Conservation (phyloP, 2,888 invertebrate genomes). For the Meghimatium bilineatum region DNA sequence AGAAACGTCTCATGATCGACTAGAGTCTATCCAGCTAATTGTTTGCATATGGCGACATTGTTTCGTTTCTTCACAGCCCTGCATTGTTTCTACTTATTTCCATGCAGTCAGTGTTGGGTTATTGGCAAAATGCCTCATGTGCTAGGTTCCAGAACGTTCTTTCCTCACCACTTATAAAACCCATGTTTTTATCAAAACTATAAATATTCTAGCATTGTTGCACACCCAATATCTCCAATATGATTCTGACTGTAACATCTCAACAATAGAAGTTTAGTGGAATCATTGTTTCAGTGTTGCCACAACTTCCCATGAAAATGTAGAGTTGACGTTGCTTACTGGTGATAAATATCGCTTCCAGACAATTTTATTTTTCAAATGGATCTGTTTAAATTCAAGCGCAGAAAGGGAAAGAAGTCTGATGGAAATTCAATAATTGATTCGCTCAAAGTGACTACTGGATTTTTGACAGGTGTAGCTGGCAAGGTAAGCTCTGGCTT, state of each 20-base stretch:
- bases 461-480: conserved; percentile 41
- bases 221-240: neutral
- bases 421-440: conserved; percentile 26
- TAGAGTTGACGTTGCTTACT: neutral
- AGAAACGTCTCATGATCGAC: too few species aligned
- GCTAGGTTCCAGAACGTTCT: too few species aligned
- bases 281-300: neutral
- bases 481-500: conserved; percentile 38
- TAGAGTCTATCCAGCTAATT: too few species aligned
- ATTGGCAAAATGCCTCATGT: too few species aligned
- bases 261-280: neutral
- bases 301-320: neutral
- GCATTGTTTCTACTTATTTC: neutral
- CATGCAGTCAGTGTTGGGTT: too few species aligned
- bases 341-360: neutral
- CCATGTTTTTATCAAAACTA: too few species aligned
- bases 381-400: conserved; percentile 30
- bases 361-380: neutral
- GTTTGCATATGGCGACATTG: too few species aligned
- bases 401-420: conserved; percentile 33
- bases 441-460: conserved; percentile 28
- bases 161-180: too few species aligned
- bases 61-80: too few species aligned
- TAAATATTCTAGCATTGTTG: too few species aligned
- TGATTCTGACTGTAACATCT: neutral